These are phyloP conservation scores for Falco cherrug DNA, from an alignment of 2,797 vertebrate genomes.

Conservation along the genomic window DNA sequence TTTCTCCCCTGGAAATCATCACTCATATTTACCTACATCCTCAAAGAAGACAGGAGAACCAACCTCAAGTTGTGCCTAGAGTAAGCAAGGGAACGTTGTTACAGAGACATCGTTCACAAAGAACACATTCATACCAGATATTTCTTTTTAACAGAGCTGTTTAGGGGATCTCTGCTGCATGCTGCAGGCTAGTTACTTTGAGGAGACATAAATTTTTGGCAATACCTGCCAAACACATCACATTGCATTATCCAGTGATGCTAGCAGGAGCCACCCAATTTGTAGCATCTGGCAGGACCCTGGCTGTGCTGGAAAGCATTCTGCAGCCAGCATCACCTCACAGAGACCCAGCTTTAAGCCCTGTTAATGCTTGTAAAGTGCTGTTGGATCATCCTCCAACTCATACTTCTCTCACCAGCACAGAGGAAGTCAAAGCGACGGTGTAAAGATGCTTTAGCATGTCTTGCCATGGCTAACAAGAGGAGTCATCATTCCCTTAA, in stretches of 20 bases:
- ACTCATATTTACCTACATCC: background rate
- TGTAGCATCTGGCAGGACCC: background rate
- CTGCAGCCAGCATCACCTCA: background rate
- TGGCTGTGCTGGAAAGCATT: background rate
- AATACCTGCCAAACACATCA: background rate
- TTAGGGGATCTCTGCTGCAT: background rate
- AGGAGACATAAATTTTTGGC: background rate
- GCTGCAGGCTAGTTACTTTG: background rate
- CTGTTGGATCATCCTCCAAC: background rate
- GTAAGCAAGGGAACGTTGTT: background rate
- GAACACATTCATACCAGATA: rapidly evolving
- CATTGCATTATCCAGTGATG: background rate
- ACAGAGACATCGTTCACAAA: background rate
- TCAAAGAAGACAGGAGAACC: background rate
- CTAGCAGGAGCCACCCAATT: background rate
- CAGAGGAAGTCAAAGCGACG: background rate
- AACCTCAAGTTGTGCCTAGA: background rate
- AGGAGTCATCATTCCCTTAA: background rate
- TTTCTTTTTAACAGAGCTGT: background rate
- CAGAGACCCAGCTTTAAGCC: background rate
- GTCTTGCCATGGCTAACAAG: background rate
- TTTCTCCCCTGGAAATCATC: background rate
- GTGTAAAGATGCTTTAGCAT: background rate
- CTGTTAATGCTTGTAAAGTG: background rate
- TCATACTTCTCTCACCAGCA: background rate